Conservation (phyloP, 2,797 vertebrate species). For the Graptemys geographica region DNA sequence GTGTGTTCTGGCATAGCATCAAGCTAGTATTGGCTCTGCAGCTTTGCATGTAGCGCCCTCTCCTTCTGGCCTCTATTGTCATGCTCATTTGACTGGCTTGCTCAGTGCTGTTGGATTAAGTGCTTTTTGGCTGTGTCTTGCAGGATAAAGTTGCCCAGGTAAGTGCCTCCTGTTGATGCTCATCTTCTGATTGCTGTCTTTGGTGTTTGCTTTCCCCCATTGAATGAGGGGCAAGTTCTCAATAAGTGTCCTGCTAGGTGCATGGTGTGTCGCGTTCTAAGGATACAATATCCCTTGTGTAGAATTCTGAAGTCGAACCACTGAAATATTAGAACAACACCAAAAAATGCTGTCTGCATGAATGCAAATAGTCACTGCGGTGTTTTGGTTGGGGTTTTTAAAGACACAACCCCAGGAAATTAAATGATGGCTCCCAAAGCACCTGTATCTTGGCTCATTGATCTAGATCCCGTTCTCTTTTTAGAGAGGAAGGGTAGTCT, state of each 20-base stretch:
- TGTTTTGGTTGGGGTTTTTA: neutral
- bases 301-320: accelerated
- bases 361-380: neutral
- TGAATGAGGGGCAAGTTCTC: accelerated
- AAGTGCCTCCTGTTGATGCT: slow-evolving; percentile 14
- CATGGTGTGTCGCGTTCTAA: neutral
- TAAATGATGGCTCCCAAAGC: neutral
- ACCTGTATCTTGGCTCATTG: neutral
- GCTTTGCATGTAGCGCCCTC: neutral
- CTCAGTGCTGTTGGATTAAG: neutral
- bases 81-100: neutral
- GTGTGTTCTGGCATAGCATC: neutral
- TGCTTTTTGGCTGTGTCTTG: neutral
- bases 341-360: neutral
- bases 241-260: neutral
- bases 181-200: accelerated
- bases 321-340: neutral
- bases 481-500: neutral
- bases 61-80: neutral
- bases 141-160: neutral
- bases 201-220: accelerated
- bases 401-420: neutral
- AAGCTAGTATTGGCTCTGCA: neutral
- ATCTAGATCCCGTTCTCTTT: neutral
- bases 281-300: neutral